Base-by-base conservation (phyloP, 1,140 invertebrate genomes). In the Drosophila kurseongensis region DNA sequence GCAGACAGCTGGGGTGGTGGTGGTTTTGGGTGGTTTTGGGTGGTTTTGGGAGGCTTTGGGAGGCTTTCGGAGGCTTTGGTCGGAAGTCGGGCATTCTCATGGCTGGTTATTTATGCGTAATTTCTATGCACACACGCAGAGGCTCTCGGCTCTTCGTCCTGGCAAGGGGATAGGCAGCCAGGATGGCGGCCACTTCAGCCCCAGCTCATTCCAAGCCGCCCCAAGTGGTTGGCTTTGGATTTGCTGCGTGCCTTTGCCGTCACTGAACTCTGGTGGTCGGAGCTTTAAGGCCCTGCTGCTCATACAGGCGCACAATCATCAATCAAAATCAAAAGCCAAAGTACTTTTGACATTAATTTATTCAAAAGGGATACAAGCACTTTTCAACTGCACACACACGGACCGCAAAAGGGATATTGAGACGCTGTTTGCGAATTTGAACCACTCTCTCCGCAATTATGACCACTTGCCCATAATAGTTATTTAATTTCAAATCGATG, bases 311-410 rank as follows among this genome's bases (percentile, higher is more conserved):
- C 67, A 84, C 79, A 91, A 91, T 90, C 90, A 91, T 91, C 90
- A 91, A 91, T 91, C 90, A 91, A 91, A 91, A 91, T 91, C 90
- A 91, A 91, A 90, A 81, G 85, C 85, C 80, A 91, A 91, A 91
- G 84, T 77, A 91, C 90, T 91, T 91, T 80, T 91, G 90, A 91
- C 90, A 81, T 91, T 91, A 91, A 91, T 91, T 91, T 91, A 91
- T 91, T 91, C 90, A 91, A 91, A 91, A 80, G 90, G 89, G 89
- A 85, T 89, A 74, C 75, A 80, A 86, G 86, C 81, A 81, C 69
- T 76, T 84, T 78, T 63, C 76, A 71, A 76, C 57, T 55, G 29
- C 73, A 52, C 50, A 35, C 48, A 58, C 57, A 42, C 57, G n/a
- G n/a, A 50, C 38, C 42, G 29, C 38, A 44, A 7, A 48, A 9